Base-by-base conservation (phyloP, 2,797 vertebrate genomes). In the Oreochromis mossambicus region DNA sequence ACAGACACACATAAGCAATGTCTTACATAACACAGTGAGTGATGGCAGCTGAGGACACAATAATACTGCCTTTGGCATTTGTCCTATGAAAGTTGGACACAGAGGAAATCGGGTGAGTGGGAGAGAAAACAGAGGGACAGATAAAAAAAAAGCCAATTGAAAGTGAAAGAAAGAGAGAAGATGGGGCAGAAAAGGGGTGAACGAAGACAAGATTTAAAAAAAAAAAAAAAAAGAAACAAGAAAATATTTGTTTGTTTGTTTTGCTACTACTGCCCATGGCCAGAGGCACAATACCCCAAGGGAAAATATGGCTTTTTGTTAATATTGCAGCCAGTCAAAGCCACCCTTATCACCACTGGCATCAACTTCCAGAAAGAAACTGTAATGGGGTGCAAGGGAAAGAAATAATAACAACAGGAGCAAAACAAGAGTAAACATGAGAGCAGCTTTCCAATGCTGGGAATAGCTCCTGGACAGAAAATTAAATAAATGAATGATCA, bases 41-140 rank as follows among this genome's bases (percentile, higher is more conserved):
- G 95, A 94, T 94, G 95, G 95, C 91, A 91, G 93, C 93, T 95
- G 95, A 95, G 93, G 94, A 94, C 94, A 94, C 91, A 91, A 91
- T 90, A 93, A 91, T 88, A 89, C 87, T 79, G 93, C 95, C 90
- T 90, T 93, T 95, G 92, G 93, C 92, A 92, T 94, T 95, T 95
- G 93, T 93, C 86, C 87, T 94, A 87, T 94, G 91, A 92, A 92
- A 88, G 86, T 94, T 95, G 93, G 94, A 94, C 85, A 86, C 87
- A 88, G 91, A 92, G 90, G 92, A 92, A 94, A 93, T 86, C 29
- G 91, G 81, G 88, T 92, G 86, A 94, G 88, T 80, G 83, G 89
- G 81, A 88, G 83, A 86, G 81, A 91, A 89, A 91, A 89, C 76
- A 83, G 86, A 82, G 79, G 77, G 86, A 86, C 85, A 80, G 54